Percentiles rank a stretch among this genome's conserved stretches.
Conservation (phyloP, 2,888 invertebrate species). For the Eristalis pertinax region DNA sequence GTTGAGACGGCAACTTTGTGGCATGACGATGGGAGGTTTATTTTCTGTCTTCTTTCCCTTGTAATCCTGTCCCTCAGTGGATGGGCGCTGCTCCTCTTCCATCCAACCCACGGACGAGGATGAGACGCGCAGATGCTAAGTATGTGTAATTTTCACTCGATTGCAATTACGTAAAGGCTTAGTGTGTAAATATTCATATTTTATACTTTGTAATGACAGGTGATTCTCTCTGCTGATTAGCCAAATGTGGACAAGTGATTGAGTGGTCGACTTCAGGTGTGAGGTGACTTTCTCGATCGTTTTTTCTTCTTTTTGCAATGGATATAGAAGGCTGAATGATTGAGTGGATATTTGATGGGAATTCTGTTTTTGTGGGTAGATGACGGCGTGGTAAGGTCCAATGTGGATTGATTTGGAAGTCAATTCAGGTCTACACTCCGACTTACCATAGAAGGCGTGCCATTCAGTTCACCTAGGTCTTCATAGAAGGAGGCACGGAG, state of each 20-base stretch:
- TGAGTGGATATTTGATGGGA: too few relatives aligned
- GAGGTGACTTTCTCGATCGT: not conserved
- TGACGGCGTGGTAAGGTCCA: too few relatives aligned
- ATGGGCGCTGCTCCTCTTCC: not conserved
- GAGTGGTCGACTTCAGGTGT: not conserved
- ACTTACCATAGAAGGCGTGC: too few relatives aligned
- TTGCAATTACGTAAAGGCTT: conserved; percentile 42
- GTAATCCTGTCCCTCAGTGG: conserved; percentile 13
- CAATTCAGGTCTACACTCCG: too few relatives aligned
- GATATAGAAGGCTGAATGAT: too few relatives aligned
- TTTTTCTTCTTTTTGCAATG: too few relatives aligned
- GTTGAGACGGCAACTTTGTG: not conserved
- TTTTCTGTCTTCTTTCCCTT: too few relatives aligned
- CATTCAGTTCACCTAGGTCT: too few relatives aligned
- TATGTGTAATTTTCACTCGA: conserved; percentile 42
- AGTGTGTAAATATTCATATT: conserved; percentile 38
- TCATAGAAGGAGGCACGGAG: too few relatives aligned
- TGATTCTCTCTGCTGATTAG: conserved; percentile 1
- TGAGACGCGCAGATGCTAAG: conserved; percentile 9
- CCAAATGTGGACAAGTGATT: not conserved
- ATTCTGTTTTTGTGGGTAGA: too few relatives aligned
- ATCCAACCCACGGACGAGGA: not conserved
- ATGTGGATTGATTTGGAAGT: too few relatives aligned
- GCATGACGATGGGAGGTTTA: conserved; percentile 4
- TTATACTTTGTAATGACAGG: conserved; percentile 4